Evolutionary conservation across 2,113 vertebrate species (phyloP).

Genomic region (Collichthys lucidus): DNA sequence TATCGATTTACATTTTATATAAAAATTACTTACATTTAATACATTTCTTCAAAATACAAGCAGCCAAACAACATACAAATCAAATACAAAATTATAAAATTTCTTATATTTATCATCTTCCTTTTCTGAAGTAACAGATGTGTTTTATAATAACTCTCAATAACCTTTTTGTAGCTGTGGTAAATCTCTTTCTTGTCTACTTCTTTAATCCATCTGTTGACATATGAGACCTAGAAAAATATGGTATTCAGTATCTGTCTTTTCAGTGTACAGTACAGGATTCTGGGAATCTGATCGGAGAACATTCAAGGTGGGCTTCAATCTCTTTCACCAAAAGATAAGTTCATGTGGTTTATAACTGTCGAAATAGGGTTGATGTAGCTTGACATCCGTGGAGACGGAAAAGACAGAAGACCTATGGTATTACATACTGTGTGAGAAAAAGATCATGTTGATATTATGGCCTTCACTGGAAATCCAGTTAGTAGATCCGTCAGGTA

Average conservation of each 20-base stretch:
- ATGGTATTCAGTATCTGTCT: slow-evolving; percentile 77
- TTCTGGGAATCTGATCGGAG: slow-evolving; percentile 63
- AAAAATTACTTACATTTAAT: slow-evolving; percentile 89
- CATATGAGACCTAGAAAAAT: slow-evolving; percentile 81
- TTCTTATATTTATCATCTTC: slow-evolving; percentile 84
- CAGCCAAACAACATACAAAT: slow-evolving; percentile 89
- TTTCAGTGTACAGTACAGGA: slow-evolving; percentile 75
- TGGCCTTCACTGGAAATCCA: slow-evolving; percentile 50
- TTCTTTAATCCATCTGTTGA: slow-evolving; percentile 67
- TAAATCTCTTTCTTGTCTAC: slow-evolving; percentile 68
- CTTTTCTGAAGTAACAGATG: slow-evolving; percentile 76
- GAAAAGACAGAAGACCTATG: slow-evolving; percentile 44
- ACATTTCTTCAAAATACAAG: slow-evolving; percentile 89
- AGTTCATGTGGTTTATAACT: slow-evolving; percentile 46
- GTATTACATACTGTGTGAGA: slow-evolving; percentile 39
- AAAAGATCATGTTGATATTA: slow-evolving; percentile 25
- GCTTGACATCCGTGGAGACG: slow-evolving; percentile 47
- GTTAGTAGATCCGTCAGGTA: slow-evolving; percentile 33
- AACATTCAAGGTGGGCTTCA: slow-evolving; percentile 80
- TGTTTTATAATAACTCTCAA: slow-evolving; percentile 77
- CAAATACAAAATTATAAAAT: slow-evolving; percentile 90
- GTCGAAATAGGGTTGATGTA: slow-evolving; percentile 27
- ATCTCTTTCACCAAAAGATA: slow-evolving; percentile 66
- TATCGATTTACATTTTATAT: slow-evolving; percentile 87
- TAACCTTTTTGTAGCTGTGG: slow-evolving; percentile 64